phyloP scores from a whole-genome alignment of 1,140 invertebrate species.

The Trialeurodes vaporariorum region DNA sequence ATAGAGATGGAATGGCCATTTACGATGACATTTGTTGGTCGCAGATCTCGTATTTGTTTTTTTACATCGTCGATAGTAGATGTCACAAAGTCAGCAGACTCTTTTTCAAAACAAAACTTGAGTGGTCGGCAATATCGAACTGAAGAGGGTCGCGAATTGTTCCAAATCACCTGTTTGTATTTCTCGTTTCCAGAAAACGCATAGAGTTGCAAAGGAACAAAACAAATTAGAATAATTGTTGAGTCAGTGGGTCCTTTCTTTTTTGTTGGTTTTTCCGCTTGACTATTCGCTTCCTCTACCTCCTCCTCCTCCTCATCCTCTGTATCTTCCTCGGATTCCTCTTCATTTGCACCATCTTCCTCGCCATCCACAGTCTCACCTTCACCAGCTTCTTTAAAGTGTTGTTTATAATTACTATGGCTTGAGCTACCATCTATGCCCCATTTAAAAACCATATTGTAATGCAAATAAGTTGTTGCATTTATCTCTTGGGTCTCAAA shows the following conservation, averaged over 20 bases:
- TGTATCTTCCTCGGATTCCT: too few species aligned
- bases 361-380: too few species aligned
- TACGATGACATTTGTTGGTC: constrained; percentile 16
- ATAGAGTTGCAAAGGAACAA: too few species aligned
- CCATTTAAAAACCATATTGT: background rate
- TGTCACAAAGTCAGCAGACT: background rate
- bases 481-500: background rate
- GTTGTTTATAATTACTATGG: background rate
- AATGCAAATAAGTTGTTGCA: background rate
- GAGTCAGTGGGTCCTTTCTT: too few species aligned
- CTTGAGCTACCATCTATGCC: constrained; percentile 6
- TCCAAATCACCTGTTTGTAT: constrained; percentile 1
- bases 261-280: too few species aligned
- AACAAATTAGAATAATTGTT: too few species aligned
- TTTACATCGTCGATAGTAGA: background rate
- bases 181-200: background rate
- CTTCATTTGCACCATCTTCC: too few species aligned
- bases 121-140: constrained; percentile 6
- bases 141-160: constrained; percentile 8
- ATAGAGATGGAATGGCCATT: constrained; percentile 22
- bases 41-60: constrained; percentile 6
- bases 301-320: too few species aligned
- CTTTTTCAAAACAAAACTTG: constrained; percentile 7
- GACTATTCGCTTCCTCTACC: too few species aligned
- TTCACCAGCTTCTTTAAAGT: background rate